Conservation (phyloP, 1,140 invertebrate species). For the Aethina tumida region DNA sequence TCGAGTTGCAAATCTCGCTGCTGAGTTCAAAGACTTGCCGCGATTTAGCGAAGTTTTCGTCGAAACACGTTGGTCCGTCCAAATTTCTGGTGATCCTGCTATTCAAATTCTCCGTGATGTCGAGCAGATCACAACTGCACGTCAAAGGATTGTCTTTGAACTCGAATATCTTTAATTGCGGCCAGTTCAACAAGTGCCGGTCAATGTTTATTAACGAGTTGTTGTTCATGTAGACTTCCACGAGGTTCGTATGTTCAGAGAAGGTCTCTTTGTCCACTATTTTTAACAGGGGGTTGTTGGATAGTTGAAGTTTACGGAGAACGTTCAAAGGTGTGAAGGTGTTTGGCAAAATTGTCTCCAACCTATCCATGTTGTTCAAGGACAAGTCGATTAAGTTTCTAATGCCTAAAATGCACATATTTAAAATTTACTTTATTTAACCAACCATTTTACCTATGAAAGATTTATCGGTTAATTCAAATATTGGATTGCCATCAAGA, state of each 20-base stretch:
- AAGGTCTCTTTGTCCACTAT: constrained; percentile 44
- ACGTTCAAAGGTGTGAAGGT: constrained; percentile 42
- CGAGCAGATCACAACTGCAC: constrained; percentile 45
- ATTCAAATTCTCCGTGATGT: constrained; percentile 21
- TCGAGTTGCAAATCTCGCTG: too few species aligned
- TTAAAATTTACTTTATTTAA: too few species aligned
- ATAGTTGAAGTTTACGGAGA: constrained; percentile 40
- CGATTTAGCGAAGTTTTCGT: too few species aligned
- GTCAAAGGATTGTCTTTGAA: constrained; percentile 47
- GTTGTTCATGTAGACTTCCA: constrained; percentile 43
- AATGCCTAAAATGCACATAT: constrained; percentile 40
- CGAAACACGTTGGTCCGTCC: constrained; percentile 25
- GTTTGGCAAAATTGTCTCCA: constrained; percentile 42
- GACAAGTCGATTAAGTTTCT: constrained; percentile 43
- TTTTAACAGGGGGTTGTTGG: constrained; percentile 38
- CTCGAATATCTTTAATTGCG: constrained; percentile 31
- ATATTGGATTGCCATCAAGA: constrained; percentile 46
- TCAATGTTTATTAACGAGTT: constrained; percentile 24
- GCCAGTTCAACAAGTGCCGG: constrained; percentile 24
- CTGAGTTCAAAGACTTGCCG: too few species aligned
- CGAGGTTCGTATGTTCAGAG: constrained; percentile 37
- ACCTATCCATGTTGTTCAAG: constrained; percentile 42
- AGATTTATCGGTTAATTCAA: constrained; percentile 42
- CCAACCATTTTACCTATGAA: constrained; percentile 40
- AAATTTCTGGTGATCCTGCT: constrained; percentile 17